Evolutionary conservation across 2,113 vertebrate genomes (phyloP), one percentile per base, ranked within the genome.

Genomic region (Aplodontia rufa): DNA sequence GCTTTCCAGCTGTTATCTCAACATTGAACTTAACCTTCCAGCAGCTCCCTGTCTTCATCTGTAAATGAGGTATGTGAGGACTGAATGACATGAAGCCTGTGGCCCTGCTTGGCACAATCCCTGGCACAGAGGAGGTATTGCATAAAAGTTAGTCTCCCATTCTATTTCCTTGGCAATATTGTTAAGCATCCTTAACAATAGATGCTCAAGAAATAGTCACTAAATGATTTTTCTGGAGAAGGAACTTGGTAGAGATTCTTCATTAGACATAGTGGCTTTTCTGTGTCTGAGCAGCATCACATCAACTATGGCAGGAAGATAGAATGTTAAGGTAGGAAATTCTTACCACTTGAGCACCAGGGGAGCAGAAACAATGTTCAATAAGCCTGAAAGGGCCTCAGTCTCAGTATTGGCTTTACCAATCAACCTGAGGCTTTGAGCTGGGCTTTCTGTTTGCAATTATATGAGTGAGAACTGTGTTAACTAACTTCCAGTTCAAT

Each of bases 391-490:
- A 82, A 74, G 32, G 78, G 19, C 55, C 72, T 87, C 2, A 1
- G 0, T 64, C 53, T 94, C 20, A 22, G 32, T 55, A 12, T 58
- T 60, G 79, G 83, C 79, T 87, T 68, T 64, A 19, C 64, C 69
- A 58, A 53, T 62, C 69, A 71, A 7, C 75, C 79, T 75, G 49
- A 16, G 68, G 74, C 64, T 92, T 35, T 28, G 58, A 55, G 40
- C 84, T 81, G 81, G 45, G 87, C 76, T 72, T 78, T 53, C 75
- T 45, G 22, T 87, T 45, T 79, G 74, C 90, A 91, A 35, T 90
- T 94, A 96, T 40, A 45, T n/a, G 80, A 79, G 86, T 79, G 95
- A 94, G 90, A 92, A 81, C 80, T 90, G 2, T 84, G 42, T 72
- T 87, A 87, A 82, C 68, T 45, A 53, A 83, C 82, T 89, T 90